phyloP scores from a whole-genome alignment of 2,113 vertebrate genomes.

The Apodemus sylvaticus region DNA sequence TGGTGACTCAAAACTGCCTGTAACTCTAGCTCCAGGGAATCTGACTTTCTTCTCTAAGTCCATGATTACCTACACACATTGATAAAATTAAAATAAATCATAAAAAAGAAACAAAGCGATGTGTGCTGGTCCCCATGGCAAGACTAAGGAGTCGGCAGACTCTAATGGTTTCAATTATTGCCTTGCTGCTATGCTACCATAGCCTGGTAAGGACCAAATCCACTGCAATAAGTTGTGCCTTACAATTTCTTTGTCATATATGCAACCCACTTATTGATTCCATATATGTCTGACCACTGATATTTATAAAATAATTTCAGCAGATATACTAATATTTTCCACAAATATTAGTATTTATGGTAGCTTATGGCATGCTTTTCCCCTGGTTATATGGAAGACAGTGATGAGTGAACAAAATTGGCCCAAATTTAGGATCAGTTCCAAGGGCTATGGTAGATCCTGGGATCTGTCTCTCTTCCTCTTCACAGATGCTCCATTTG shows the following conservation, averaged over 20 bases:
- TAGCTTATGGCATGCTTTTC: background rate
- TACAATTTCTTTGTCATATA: background rate
- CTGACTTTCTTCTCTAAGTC: background rate
- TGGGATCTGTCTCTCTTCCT: background rate
- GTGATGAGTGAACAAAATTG: background rate
- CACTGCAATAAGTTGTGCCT: background rate
- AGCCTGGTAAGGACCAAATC: background rate
- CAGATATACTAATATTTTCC: background rate
- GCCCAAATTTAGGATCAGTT: background rate
- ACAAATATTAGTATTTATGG: background rate
- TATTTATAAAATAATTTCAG: background rate
- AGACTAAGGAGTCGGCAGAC: background rate
- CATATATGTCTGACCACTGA: background rate
- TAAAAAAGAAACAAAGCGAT: background rate
- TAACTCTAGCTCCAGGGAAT: background rate
- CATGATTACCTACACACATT: background rate
- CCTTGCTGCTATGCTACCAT: background rate
- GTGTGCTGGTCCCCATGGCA: background rate
- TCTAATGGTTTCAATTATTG: background rate
- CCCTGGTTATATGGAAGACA: background rate
- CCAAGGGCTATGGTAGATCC: background rate
- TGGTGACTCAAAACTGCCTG: background rate
- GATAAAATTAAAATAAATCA: background rate
- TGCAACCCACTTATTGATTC: background rate
- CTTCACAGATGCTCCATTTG: too few species aligned